Evolutionary conservation across 2,888 invertebrate genomes (phyloP).

Genomic region (Mallateleia sp.): DNA sequence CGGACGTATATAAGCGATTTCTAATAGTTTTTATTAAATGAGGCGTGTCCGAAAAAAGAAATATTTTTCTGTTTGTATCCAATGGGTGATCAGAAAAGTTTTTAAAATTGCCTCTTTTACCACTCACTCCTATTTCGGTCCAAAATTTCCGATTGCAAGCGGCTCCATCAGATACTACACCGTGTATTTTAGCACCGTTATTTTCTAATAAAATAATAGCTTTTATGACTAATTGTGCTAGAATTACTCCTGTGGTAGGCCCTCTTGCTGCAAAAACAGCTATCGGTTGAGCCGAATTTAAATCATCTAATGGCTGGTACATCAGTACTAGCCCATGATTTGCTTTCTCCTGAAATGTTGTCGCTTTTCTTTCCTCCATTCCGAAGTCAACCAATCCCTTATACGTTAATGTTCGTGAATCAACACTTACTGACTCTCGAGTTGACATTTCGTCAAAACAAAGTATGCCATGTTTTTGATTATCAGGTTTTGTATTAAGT

Average conservation of each 20-base stretch:
- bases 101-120: not conserved
- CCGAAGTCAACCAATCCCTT: constrained; percentile 19
- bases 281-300: constrained; percentile 3
- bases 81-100: not conserved
- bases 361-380: not conserved
- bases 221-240: constrained; percentile 2
- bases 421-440: constrained; percentile 1
- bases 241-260: not conserved
- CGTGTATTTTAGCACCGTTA: not conserved
- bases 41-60: not conserved
- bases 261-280: constrained; percentile 22
- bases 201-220: constrained; percentile 4
- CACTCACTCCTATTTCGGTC: not conserved
- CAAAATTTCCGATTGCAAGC: not conserved
- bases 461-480: constrained; percentile 15
- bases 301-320: constrained; percentile 1
- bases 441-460: constrained; percentile 29
- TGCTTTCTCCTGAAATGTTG: not conserved
- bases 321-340: constrained; percentile 3
- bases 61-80: not conserved
- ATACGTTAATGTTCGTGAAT: constrained; percentile 18
- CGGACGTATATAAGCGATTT: not conserved
- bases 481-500: not conserved
- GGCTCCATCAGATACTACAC: constrained; percentile 1
- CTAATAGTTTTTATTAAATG: not conserved